Evolutionary conservation across 37 sponge, comb jelly and placozoan species (phyloP).

Genomic region (Eunapius fragilis): DNA sequence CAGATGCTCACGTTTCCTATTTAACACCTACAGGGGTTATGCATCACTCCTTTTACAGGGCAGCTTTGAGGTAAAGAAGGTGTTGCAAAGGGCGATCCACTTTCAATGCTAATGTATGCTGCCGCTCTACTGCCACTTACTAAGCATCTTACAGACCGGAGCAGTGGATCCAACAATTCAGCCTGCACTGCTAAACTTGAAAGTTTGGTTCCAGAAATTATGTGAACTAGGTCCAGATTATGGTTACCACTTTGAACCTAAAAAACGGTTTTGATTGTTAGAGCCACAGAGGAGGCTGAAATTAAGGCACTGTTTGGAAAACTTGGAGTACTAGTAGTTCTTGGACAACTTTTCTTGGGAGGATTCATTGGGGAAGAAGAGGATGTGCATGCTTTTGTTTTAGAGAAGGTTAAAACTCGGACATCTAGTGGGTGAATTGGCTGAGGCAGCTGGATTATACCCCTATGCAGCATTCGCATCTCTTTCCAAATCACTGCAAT

Average conservation of each 20-base stretch:
- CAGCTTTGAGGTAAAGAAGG: too few species aligned
- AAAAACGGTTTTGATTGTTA: slow-evolving; percentile 11
- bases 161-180: slow-evolving; percentile 15
- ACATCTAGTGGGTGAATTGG: too few species aligned
- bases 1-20: slow-evolving; percentile 32
- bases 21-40: slow-evolving; percentile 33
- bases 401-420: too few species aligned
- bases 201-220: neutral
- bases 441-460: neutral
- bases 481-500: too few species aligned
- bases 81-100: too few species aligned
- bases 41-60: too few species aligned
- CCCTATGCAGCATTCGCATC: slow-evolving; percentile 36
- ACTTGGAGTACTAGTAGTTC: too few species aligned
- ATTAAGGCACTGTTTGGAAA: neutral
- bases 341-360: too few species aligned
- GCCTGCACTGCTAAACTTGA: slow-evolving; percentile 28
- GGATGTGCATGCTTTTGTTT: too few species aligned
- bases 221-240: slow-evolving; percentile 28
- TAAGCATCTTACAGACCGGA: neutral
- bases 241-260: slow-evolving; percentile 49
- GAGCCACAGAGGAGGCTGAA: neutral
- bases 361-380: too few species aligned
- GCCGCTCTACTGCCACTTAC: neutral
- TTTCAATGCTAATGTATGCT: neutral